Evolutionary conservation across 2,797 vertebrate species (phyloP), one percentile per base, ranked within the genome.

Genomic region (Rhynchonycteris naso): DNA sequence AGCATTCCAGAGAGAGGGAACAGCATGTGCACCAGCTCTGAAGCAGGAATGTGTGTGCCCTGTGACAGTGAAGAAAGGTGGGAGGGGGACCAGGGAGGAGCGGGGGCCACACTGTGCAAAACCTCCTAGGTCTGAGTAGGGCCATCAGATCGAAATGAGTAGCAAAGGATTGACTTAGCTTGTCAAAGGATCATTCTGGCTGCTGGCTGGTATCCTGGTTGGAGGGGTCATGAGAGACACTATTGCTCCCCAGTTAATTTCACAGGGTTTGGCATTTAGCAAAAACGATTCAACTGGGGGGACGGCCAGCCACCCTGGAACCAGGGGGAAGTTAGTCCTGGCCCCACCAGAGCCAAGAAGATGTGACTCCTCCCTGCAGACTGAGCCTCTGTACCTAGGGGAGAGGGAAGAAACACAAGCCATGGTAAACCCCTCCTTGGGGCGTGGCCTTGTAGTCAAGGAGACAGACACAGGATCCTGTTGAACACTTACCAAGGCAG

Each of bases 381-480:
- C 35, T 4, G 72, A 95, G 80, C 50, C 50, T 30, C 76, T 7
- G 58, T 15, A 30, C 47, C 54, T 8, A 30, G 4, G 65, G 63
- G 14, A 47, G 26, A 87, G 50, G 65, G 11, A 24, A 9, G 87
- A 80, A 79, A 78, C 50, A 59, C 56, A 72, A 79, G 43, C 88
- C 12, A 0, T 15, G 26, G 33, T 33, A 33, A 22, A 54, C 83
- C 69, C 15, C 47, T 58, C 47, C 71, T 21, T 0, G 5, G 50
- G 75, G 76, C 0, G 12, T 30, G 50, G n/a, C 47, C 61, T 83
- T 21, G 83, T 95, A 50, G 90, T 91, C 93, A 89, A 16, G 93
- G 93, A 94, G 76, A 94, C 72, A 38, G 24, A 72, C 95, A 54
- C 22, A 12, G 76, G 65, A 76, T 88, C 74, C 72, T 74, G 56